phyloP scores from a whole-genome alignment of 2,888 invertebrate species.

The Megastigmus dorsalis region DNA sequence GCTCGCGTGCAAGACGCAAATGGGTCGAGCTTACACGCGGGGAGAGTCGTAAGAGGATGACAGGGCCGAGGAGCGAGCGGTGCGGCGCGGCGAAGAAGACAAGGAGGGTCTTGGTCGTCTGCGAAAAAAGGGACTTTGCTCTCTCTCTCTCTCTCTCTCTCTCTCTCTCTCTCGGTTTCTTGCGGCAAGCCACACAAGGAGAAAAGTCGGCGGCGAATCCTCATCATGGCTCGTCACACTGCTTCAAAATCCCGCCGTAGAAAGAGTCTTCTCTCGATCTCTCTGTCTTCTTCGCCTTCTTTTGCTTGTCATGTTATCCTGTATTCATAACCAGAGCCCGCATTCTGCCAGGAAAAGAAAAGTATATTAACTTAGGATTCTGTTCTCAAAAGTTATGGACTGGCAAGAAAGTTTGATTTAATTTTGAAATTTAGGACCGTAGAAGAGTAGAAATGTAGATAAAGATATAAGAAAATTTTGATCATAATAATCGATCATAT shows the following conservation, averaged over 20 bases:
- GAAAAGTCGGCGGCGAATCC: constrained; percentile 63
- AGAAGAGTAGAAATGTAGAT: too few relatives aligned
- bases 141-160: too few relatives aligned
- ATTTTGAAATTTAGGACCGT: too few relatives aligned
- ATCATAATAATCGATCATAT: too few relatives aligned
- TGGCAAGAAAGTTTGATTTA: too few relatives aligned
- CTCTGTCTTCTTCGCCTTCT: too few relatives aligned
- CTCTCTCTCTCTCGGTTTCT: constrained; percentile 61
- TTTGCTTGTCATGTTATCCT: constrained; percentile 27
- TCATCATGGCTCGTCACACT: constrained; percentile 70
- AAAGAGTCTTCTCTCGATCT: too few relatives aligned
- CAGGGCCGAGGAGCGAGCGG: constrained; percentile 32
- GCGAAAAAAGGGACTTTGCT: constrained; percentile 61
- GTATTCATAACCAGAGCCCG: constrained; percentile 31
- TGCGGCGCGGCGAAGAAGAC: too few relatives aligned
- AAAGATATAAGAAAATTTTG: too few relatives aligned
- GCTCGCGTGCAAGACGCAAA: constrained; percentile 51
- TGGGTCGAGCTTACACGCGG: constrained; percentile 41
- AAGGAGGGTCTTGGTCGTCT: constrained; percentile 54
- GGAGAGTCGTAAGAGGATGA: not conserved
- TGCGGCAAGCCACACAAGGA: constrained; percentile 68
- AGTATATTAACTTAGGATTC: too few relatives aligned
- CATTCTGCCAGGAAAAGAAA: too few relatives aligned
- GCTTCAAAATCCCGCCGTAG: constrained; percentile 62
- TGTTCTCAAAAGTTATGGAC: too few relatives aligned